These are phyloP conservation scores for Procambarus virginalis DNA, from an alignment of 1,140 invertebrate genomes.

Conservation along the genomic window DNA sequence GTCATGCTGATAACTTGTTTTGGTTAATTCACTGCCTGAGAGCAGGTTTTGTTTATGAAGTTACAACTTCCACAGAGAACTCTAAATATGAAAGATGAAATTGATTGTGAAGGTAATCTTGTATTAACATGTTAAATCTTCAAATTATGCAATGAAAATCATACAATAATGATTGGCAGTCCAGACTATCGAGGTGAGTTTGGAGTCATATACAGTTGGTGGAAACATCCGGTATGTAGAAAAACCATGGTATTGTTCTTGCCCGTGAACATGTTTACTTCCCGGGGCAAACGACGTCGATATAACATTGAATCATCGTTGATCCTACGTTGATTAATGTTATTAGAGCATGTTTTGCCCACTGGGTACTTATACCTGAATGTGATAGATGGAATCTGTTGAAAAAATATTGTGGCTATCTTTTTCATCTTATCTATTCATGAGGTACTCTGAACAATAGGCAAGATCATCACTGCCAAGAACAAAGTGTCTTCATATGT, in stretches of 20 bases:
- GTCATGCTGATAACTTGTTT: conserved; percentile 2
- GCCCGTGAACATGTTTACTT: not conserved
- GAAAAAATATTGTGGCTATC: not conserved
- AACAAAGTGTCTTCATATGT: not conserved
- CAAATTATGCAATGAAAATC: not conserved
- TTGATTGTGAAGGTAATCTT: not conserved
- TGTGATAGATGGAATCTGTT: not conserved
- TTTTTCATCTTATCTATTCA: not conserved
- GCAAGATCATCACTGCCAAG: not conserved
- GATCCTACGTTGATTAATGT: no score
- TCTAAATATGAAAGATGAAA: not conserved
- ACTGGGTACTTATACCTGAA: not conserved
- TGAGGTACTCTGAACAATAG: not conserved
- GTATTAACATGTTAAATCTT: not conserved
- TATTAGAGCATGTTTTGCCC: no score
- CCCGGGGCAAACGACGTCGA: not conserved
- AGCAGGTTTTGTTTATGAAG: not conserved
- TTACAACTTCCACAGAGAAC: not conserved
- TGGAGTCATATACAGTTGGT: not conserved
- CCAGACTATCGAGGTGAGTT: not conserved
- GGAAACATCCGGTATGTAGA: not conserved
- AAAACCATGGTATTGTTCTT: not conserved
- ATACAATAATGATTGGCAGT: no score
- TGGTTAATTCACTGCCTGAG: not conserved
- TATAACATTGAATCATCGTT: no score